Evolutionary conservation across 2,797 vertebrate species (phyloP), one percentile per base, ranked within the genome.

Genomic region (Chromobotia macracanthus): DNA sequence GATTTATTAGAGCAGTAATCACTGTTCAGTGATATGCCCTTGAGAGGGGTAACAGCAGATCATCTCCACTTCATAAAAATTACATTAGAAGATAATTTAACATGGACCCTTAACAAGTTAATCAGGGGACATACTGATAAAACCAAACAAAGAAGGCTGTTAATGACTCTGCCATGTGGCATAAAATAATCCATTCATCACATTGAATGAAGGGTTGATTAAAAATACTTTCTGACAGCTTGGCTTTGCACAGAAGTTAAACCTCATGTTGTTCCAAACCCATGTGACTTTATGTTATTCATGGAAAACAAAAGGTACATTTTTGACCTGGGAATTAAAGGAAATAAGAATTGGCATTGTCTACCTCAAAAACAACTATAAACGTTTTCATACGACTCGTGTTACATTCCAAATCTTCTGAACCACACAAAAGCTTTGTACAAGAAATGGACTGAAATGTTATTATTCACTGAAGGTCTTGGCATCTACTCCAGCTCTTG

Each of bases 1-100:
- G 18, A 28, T 77, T 73, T 64, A 73, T 31, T 77, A 72, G 10
- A 38, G 44, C 2, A 41, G 23, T 50, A 38, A 80, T 80, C 25
- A 63, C 3, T 44, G 46, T 53, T 69, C 53, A 38, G 44, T 25
- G 23, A 41, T 75, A 48, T 68, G 48, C 48, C 13, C 48, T 50
- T 50, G 48, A 31, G 31, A 38, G 4, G 35, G 35, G 35, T 38
- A 38, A 38, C 8, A 38, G 35, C 35, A 38, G 35, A 38, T 8
- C 35, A 38, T 38, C 35, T 38, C 35, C 6, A 38, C 35, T 38
- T 38, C 35, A 38, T 38, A 7, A 38, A 38, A 38, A 38, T 7
- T 38, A 38, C 35, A 38, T 38, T 38, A 38, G 8, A 31, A 38
- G 8, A 38, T 38, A 2, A 50, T 50, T 50, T 15, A 50, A 50